Evolutionary conservation across 2,113 vertebrate species (phyloP).

Genomic region (Seriola aureovittata): DNA sequence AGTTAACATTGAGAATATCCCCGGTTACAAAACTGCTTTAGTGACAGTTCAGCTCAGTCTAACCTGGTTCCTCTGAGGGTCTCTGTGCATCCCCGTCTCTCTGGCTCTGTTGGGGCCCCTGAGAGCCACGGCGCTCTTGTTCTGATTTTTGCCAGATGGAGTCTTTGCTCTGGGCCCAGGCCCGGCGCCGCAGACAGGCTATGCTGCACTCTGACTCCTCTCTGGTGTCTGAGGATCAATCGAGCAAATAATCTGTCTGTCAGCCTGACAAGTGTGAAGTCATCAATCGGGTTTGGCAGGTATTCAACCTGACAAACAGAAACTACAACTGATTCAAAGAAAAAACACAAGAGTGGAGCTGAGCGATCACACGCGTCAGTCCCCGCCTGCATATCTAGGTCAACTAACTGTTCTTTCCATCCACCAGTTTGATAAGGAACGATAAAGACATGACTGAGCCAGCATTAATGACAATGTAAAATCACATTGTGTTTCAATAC

Average conservation of each 20-base stretch:
- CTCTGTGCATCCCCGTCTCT: constrained; percentile 39
- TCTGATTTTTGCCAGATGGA: constrained; percentile 85
- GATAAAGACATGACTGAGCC: background rate
- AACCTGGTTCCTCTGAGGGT: constrained; percentile 82
- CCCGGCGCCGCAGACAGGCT: constrained; percentile 77
- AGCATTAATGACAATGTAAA: background rate
- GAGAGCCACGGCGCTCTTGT: constrained; percentile 50
- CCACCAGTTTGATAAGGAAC: background rate
- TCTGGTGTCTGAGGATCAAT: constrained; percentile 49
- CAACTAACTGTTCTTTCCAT: background rate
- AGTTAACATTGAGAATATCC: background rate
- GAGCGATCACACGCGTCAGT: background rate
- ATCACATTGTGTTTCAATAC: background rate
- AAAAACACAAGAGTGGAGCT: constrained; percentile 8
- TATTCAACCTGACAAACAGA: constrained; percentile 34
- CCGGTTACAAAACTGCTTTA: background rate
- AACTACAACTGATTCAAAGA: constrained; percentile 17
- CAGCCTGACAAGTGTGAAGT: background rate
- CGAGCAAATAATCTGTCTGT: background rate
- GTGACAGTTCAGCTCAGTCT: background rate
- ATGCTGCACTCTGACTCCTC: constrained; percentile 14
- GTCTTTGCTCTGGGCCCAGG: constrained; percentile 93
- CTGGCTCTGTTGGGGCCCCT: constrained; percentile 77
- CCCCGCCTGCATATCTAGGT: background rate
- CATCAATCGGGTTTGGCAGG: constrained; percentile 33